Evolutionary conservation across 1,140 invertebrate species (phyloP).

Genomic region (Venustaconcha ellipsiformis): DNA sequence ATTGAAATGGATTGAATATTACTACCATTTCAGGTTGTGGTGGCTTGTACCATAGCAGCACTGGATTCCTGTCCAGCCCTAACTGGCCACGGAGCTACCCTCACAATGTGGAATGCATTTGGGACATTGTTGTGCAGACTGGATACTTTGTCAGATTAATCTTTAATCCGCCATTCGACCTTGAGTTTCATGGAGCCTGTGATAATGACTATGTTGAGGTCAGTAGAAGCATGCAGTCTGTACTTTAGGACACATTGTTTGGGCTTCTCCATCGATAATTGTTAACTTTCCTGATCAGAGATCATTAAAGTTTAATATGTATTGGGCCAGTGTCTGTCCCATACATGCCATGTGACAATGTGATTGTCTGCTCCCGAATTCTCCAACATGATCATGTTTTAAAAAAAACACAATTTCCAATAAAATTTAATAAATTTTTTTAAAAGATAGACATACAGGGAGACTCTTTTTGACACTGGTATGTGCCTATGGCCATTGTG

Average conservation of each 20-base stretch:
- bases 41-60: slow-evolving; percentile 76
- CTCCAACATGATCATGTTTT: too few species aligned
- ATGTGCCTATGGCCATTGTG: too few species aligned
- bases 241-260: too few species aligned
- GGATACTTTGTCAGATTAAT: slow-evolving; percentile 92
- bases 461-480: too few species aligned
- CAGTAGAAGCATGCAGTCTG: neutral
- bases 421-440: too few species aligned
- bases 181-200: slow-evolving; percentile 71
- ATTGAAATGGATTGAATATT: neutral
- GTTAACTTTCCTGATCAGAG: too few species aligned
- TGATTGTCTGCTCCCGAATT: neutral
- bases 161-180: slow-evolving; percentile 70
- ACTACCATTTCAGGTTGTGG: slow-evolving; percentile 77
- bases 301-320: too few species aligned
- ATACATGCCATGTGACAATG: slow-evolving; percentile 52
- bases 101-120: slow-evolving; percentile 91
- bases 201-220: slow-evolving; percentile 84
- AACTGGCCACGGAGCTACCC: slow-evolving; percentile 96
- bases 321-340: neutral
- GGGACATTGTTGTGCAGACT: slow-evolving; percentile 94
- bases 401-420: too few species aligned
- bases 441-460: too few species aligned
- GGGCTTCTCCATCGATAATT: too few species aligned
- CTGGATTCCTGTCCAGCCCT: slow-evolving; percentile 85